Base-by-base conservation (phyloP, 2,888 invertebrate genomes). In the Schizotus pectinicornis region DNA sequence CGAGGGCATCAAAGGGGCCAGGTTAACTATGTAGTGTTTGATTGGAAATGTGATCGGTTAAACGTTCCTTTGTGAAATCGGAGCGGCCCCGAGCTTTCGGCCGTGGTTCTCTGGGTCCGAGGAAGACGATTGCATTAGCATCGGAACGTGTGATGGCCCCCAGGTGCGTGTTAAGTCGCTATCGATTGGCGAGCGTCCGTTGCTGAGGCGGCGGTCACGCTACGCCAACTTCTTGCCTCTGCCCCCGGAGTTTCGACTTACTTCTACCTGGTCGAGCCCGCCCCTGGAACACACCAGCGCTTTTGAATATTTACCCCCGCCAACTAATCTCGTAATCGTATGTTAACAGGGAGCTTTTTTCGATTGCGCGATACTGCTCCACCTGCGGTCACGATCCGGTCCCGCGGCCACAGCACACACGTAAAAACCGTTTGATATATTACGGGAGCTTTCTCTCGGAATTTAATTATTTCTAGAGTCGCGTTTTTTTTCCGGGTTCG, bases 161-260 rank as follows among this genome's bases (percentile, higher is more conserved):
- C 73, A 74, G 73, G 75, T 75, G 75, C 76, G 76, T 76, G 76
- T 73, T 73, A 74, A 72, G 68, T 67, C 56, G 63, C 65, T 72
- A 75, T 76, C 74, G 75, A 76, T 76, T 74, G 65, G 67, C 65
- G 58, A 66, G 61, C 65, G 64, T 67, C 62, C 56, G 56, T 59
- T 57, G 51, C 52, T 57, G 49, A 56, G 38, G 42, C 63, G 62
- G 64, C 60, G 67, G 69, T 72, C 71, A 71, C 72, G 72, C 70
- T 62, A 69, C 39, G 22, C 51, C 51, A 51, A 56, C 51, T 56
- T 46, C 56, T 51, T 42, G 38, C 36, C 30, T 22, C 22, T 22
- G 22, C 32, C 11, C 13, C 33, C 32, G 22, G 12, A 33, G 43
- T 43, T 43, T 12, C 43, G 30, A 32, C 8, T 43, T 43, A 31